A percentile compares a stretch with the other conserved stretches of the same genome.
These are phyloP conservation scores for Prosopocoilus inquinatus DNA, from an alignment of 2,888 invertebrate species.

Conservation along the genomic window DNA sequence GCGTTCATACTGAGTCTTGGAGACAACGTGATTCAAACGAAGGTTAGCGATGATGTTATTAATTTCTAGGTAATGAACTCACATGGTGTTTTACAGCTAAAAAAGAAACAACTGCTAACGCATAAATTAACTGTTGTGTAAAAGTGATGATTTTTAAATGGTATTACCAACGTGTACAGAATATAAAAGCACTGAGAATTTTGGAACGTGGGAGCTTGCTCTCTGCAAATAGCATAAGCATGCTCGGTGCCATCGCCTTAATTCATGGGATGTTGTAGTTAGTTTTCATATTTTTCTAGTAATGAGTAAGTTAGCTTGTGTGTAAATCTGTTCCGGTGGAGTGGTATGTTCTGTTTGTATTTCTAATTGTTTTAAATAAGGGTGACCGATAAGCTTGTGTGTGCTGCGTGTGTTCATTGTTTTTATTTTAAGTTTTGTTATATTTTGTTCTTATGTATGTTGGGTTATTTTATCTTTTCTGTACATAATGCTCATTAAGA, in stretches of 20 bases:
- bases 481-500: too few relatives aligned
- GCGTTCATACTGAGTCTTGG: constrained; percentile 43
- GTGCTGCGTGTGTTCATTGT: constrained; percentile 8
- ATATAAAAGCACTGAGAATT: constrained; percentile 17
- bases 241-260: constrained; percentile 37
- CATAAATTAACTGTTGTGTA: constrained; percentile 4
- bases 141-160: not conserved
- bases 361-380: constrained; percentile 1
- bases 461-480: too few relatives aligned
- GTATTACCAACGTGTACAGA: constrained; percentile 7
- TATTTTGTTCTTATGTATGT: too few relatives aligned
- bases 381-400: not conserved
- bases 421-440: constrained; percentile 7
- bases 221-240: constrained; percentile 9
- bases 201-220: constrained; percentile 9
- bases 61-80: too few relatives aligned
- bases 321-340: too few relatives aligned
- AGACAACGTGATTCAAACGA: constrained; percentile 40
- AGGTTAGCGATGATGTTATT: too few relatives aligned
- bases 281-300: constrained; percentile 44
- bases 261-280: constrained; percentile 32
- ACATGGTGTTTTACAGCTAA: constrained; percentile 7
- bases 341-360: not conserved
- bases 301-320: constrained; percentile 7
- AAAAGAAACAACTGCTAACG: constrained; percentile 11